These are phyloP conservation scores for Peromyscus nudipes DNA, from an alignment of 2,797 vertebrate species.

Conservation along the genomic window DNA sequence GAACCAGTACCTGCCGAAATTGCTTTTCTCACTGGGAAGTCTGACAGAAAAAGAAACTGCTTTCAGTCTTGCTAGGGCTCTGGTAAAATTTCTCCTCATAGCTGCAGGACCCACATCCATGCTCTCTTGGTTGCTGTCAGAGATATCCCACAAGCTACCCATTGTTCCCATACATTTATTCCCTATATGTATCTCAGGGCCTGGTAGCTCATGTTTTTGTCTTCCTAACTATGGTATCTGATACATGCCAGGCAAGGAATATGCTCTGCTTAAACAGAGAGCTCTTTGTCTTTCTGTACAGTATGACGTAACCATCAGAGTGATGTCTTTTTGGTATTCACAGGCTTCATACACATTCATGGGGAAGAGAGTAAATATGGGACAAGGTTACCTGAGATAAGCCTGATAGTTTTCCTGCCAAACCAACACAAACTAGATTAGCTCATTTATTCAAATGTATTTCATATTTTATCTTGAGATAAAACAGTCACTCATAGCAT, in stretches of 20 bases:
- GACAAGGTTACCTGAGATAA: not conserved
- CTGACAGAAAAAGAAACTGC: not conserved
- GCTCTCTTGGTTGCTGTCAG: not conserved
- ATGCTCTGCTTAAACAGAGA: not conserved
- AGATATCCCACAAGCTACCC: not conserved
- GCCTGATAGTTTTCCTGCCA: not conserved
- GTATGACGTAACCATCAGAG: not conserved
- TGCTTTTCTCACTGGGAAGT: not conserved
- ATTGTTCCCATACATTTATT: not conserved
- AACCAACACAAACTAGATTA: not conserved
- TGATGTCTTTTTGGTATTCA: not conserved
- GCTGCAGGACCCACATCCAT: not conserved
- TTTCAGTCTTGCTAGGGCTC: not conserved
- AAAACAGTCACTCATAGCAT: not conserved
- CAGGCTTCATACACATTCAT: not conserved
- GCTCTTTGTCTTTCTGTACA: not conserved
- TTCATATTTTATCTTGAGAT: constrained; percentile 20
- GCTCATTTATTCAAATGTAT: not conserved
- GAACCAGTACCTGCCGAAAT: not conserved
- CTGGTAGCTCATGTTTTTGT: not conserved
- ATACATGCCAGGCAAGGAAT: not conserved
- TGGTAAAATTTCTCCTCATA: not conserved
- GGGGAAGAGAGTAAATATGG: not conserved
- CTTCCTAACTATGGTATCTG: not conserved
- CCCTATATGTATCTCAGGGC: not conserved